These are phyloP conservation scores for Pteruthius melanotis DNA, from an alignment of 2,113 vertebrate genomes.

Conservation along the genomic window DNA sequence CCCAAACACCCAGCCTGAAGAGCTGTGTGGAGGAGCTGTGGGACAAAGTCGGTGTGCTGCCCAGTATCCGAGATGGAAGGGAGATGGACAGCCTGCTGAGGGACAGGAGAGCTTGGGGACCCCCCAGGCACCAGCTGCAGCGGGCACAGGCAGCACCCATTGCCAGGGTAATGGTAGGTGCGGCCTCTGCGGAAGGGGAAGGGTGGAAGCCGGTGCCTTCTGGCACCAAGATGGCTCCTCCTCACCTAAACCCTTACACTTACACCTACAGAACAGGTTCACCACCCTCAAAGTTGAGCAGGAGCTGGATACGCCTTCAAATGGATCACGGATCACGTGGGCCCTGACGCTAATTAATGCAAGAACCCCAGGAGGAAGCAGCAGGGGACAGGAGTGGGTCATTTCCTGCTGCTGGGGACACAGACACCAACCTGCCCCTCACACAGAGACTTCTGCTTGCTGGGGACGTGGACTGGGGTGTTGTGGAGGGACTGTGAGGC, in stretches of 20 bases:
- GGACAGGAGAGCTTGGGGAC: background rate
- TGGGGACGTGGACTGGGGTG: background rate
- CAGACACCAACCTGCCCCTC: background rate
- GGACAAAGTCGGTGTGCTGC: background rate
- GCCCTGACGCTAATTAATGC: background rate
- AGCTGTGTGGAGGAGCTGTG: background rate
- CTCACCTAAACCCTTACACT: background rate
- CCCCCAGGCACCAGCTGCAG: background rate
- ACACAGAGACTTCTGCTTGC: background rate
- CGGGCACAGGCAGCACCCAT: background rate
- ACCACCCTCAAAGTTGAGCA: background rate
- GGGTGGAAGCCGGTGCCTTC: background rate
- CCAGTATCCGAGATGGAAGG: background rate
- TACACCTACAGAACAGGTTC: background rate
- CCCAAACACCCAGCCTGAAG: background rate
- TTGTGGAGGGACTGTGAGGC: background rate
- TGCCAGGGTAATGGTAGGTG: accelerated
- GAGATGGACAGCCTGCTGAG: background rate
- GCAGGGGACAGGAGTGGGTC: background rate
- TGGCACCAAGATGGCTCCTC: background rate
- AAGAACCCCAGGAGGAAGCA: background rate
- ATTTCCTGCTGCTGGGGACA: background rate
- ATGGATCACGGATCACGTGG: background rate
- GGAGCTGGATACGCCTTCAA: background rate
- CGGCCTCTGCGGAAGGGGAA: background rate